phyloP scores from a whole-genome alignment of 2,888 invertebrate species.

The Keiferia lycopersicella region DNA sequence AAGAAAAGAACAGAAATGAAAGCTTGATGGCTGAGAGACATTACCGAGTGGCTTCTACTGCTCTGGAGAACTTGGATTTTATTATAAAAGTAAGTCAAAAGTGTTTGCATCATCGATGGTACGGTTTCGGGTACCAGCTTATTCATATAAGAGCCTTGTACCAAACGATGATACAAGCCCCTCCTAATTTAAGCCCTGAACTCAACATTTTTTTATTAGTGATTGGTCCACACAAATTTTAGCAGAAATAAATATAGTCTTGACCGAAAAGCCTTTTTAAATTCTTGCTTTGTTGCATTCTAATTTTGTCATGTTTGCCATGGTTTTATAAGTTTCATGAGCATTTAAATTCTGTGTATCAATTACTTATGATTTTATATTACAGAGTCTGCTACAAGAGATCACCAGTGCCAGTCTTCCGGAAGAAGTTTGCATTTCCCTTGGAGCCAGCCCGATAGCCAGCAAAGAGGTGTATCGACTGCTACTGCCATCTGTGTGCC shows the following conservation, averaged over 20 bases:
- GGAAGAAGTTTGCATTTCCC: conserved; percentile 67
- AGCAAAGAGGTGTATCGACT: conserved; percentile 72
- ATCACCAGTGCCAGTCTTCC: conserved; percentile 64
- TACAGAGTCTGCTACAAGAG: conserved; percentile 66
- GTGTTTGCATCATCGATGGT: not conserved
- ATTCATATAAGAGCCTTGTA: too few species aligned
- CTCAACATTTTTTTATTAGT: too few species aligned
- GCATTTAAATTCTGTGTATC: too few species aligned
- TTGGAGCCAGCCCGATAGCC: conserved; percentile 66
- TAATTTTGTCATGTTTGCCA: not conserved
- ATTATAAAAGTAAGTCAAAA: conserved; percentile 60
- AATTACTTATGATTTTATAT: not conserved
- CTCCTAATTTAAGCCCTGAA: too few species aligned
- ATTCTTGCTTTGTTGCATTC: too few species aligned
- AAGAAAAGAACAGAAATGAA: conserved; percentile 51
- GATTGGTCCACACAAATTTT: too few species aligned
- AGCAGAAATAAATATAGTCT: too few species aligned
- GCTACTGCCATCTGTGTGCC: conserved; percentile 60
- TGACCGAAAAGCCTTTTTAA: too few species aligned
- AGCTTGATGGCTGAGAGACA: conserved; percentile 68
- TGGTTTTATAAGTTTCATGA: too few species aligned
- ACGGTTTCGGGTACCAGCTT: too few species aligned
- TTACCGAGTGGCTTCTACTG: conserved; percentile 64
- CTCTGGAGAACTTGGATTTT: conserved; percentile 70
- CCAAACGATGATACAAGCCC: too few species aligned